Conservation (phyloP, 2,113 vertebrate genomes). For the Sprattus sprattus region DNA sequence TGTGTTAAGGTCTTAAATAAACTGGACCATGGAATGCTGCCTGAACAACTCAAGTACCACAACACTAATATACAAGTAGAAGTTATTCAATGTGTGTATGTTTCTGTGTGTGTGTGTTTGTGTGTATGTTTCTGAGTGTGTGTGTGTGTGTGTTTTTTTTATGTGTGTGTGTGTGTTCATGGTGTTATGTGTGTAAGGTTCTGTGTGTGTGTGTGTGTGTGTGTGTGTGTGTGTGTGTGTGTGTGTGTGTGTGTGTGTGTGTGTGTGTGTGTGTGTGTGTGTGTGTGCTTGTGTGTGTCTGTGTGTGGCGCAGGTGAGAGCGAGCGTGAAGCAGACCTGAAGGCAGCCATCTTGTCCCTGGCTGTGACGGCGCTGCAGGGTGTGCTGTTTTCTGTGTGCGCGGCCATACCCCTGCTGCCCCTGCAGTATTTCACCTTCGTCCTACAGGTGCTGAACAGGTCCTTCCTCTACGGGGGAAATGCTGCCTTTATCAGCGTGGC, state of each 20-base stretch:
- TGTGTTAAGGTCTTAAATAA: no score
- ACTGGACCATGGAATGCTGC: no score
- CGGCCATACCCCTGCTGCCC: constrained; percentile 70
- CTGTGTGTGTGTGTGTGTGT: neutral
- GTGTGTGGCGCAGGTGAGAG: constrained; percentile 53
- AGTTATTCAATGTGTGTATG: no score
- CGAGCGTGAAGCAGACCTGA: constrained; percentile 70
- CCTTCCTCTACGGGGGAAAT: constrained; percentile 88
- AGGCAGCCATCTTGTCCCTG: constrained; percentile 75
- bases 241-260: neutral
- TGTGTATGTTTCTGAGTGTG: no score
- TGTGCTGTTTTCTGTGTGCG: constrained; percentile 79
- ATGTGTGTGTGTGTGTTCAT: no score
- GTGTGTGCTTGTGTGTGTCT: neutral
- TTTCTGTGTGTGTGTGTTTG: no score
- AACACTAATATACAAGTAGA: no score
- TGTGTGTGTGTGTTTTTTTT: no score
- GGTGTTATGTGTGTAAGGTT: no score
- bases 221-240: neutral
- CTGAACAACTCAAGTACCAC: no score
- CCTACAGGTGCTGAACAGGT: constrained; percentile 88
- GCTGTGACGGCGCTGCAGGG: constrained; percentile 77
- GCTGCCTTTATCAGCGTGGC: constrained; percentile 85
- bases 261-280: neutral
- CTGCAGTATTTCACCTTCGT: constrained; percentile 84